Base-by-base conservation (phyloP, 2,113 vertebrate genomes). In the Sprattus sprattus region DNA sequence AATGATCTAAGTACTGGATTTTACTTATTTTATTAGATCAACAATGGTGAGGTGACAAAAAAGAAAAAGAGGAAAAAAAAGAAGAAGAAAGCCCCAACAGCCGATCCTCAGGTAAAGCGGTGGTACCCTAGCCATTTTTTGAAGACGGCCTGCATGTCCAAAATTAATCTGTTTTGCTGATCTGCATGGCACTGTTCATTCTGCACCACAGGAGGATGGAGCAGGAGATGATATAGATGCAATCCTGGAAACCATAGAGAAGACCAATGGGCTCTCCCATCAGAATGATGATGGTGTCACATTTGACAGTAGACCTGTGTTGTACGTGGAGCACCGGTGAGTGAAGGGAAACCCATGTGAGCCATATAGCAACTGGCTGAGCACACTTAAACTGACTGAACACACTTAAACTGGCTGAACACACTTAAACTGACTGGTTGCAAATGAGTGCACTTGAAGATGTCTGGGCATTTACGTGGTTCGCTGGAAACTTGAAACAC, bases 11-110 rank as follows among this genome's bases (percentile, higher is more conserved):
- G 81, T 16, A 45, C 28, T 82, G 22, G 3, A 16, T 67, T 9
- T 39, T 10, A 81, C 1, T 86, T 81, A 90, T 0, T 88, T 81
- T 80, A 28, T 64, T 28, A 95, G 94, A 60, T 85, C 83, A 85
- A 80, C 18, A 84, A 88, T 20, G 93, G 89, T 87, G 94, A 95
- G 90, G 96, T 95, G 91, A 86, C 93, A 18, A 96, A 95, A 85
- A 95, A 95, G 84, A 98, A 97, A 93, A 99, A 98, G 90, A 99
- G 97, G 89, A 99, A 97, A 93, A 99, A 98, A 93, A 99, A 95
- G 91, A 96, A 95, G 90, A 95, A 93, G 81, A 96, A 94, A 93
- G 85, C 78, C 0, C 10, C 89, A 0, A 0, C 94, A 54, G 94
- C 92, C 82, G 95, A 96, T 25, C 16, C 88, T 88, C 89, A 89